Evolutionary conservation across 2,113 vertebrate species (phyloP).

Genomic region (Terrapene triunguis): DNA sequence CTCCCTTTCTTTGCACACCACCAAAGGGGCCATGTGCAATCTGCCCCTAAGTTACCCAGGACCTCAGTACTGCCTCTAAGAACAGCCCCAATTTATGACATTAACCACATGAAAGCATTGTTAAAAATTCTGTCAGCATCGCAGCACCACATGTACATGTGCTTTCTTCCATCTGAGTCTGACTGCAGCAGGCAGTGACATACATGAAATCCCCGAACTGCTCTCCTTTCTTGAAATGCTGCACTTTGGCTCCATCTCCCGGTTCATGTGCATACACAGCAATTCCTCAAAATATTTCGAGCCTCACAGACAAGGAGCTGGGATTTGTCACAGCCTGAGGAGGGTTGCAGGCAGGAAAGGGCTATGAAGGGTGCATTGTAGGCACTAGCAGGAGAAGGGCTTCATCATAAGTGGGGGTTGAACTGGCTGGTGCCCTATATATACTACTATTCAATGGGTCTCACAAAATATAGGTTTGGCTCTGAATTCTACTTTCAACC

Average conservation of each 20-base stretch:
- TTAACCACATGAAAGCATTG: background rate
- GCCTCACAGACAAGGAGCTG: background rate
- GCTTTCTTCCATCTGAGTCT: background rate
- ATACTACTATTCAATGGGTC: background rate
- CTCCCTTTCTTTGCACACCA: background rate
- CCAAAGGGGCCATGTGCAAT: background rate
- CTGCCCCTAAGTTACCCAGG: background rate
- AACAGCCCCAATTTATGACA: background rate
- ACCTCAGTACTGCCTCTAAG: background rate
- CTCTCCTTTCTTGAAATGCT: background rate
- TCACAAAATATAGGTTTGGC: background rate
- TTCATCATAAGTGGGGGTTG: background rate
- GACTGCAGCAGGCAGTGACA: background rate
- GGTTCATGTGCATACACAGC: background rate
- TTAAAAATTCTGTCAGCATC: background rate
- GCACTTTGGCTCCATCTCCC: background rate
- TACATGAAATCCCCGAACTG: background rate
- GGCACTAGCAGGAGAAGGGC: background rate
- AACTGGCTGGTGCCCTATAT: background rate
- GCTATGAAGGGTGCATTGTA: background rate
- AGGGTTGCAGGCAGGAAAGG: background rate
- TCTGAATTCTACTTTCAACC: background rate
- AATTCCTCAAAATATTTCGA: background rate
- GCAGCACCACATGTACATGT: background rate
- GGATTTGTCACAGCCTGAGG: background rate